phyloP scores from a whole-genome alignment of 2,797 vertebrate species.

The Lophius americanus region DNA sequence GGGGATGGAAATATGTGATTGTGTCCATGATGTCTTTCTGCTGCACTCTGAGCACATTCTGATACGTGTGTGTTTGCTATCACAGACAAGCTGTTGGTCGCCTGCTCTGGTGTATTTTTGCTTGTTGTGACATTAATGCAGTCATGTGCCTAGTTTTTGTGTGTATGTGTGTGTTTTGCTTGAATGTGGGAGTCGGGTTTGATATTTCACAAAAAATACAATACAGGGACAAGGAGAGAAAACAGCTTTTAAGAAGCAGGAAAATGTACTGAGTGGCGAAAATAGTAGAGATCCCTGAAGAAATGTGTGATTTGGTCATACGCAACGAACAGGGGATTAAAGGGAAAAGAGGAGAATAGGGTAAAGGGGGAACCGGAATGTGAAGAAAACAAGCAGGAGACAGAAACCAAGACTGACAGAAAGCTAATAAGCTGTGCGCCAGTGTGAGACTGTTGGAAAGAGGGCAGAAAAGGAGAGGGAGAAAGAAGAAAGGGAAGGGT shows the following conservation, averaged over 20 bases:
- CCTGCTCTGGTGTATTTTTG: constrained; percentile 37
- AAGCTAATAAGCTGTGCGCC: constrained; percentile 76
- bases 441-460: constrained; percentile 56
- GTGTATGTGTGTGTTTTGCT: constrained; percentile 41
- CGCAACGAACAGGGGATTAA: background rate
- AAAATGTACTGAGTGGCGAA: constrained; percentile 28
- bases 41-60: constrained; percentile 8
- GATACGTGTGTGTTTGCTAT: constrained; percentile 14
- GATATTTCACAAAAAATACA: constrained; percentile 36
- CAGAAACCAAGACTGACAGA: constrained; percentile 69
- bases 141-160: constrained; percentile 59
- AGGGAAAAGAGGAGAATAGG: constrained; percentile 6
- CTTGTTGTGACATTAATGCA: constrained; percentile 32
- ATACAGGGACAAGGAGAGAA: constrained; percentile 24
- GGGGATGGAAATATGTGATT: constrained; percentile 20
- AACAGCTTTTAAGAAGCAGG: constrained; percentile 8
- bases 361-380: constrained; percentile 16
- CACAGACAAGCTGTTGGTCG: constrained; percentile 34
- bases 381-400: constrained; percentile 37
- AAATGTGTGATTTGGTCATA: constrained; percentile 36
- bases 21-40: constrained; percentile 22
- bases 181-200: constrained; percentile 59
- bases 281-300: constrained; percentile 33
- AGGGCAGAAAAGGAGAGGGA: constrained; percentile 42
- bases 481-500: background rate